phyloP scores from a whole-genome alignment of 2,888 invertebrate species.

The Dastarcus helophoroides region DNA sequence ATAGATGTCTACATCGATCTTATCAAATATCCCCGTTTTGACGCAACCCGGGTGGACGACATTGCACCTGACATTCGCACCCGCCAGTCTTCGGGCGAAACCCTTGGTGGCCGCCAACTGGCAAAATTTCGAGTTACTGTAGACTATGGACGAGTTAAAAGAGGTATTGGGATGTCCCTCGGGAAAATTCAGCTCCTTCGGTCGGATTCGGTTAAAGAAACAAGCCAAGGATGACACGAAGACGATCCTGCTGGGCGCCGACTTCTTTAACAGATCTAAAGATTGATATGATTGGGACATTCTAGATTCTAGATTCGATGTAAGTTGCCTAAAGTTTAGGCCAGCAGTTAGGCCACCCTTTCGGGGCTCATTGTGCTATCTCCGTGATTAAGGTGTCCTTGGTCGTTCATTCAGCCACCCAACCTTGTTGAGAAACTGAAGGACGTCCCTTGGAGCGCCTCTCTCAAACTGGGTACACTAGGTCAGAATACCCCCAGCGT shows the following conservation, averaged over 20 bases:
- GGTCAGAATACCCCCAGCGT: too few species aligned
- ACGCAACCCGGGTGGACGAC: slow-evolving; percentile 33
- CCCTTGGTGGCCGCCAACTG: slow-evolving; percentile 30
- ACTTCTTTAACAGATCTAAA: slow-evolving; percentile 31
- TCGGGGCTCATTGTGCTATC: too few species aligned
- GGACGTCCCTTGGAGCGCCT: too few species aligned
- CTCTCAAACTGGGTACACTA: too few species aligned
- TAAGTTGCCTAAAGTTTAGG: too few species aligned
- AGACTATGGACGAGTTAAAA: slow-evolving; percentile 21
- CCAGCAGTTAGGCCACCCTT: too few species aligned
- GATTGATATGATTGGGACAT: too few species aligned
- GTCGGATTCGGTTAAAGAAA: slow-evolving; percentile 22
- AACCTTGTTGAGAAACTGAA: too few species aligned
- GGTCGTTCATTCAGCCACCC: too few species aligned
- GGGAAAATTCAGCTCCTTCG: slow-evolving; percentile 23
- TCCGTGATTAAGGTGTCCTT: too few species aligned
- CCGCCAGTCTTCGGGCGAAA: slow-evolving; percentile 27
- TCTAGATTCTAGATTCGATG: too few species aligned
- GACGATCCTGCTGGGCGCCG: slow-evolving; percentile 30
- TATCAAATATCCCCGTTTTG: slow-evolving; percentile 27
- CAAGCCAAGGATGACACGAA: slow-evolving; percentile 28
- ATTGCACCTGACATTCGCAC: slow-evolving; percentile 29
- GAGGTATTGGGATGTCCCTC: slow-evolving; percentile 18
- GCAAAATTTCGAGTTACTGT: slow-evolving; percentile 32
- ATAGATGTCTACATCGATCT: too few species aligned